phyloP scores from a whole-genome alignment of 2,888 invertebrate genomes.

The Alloscopus bannaensis region DNA sequence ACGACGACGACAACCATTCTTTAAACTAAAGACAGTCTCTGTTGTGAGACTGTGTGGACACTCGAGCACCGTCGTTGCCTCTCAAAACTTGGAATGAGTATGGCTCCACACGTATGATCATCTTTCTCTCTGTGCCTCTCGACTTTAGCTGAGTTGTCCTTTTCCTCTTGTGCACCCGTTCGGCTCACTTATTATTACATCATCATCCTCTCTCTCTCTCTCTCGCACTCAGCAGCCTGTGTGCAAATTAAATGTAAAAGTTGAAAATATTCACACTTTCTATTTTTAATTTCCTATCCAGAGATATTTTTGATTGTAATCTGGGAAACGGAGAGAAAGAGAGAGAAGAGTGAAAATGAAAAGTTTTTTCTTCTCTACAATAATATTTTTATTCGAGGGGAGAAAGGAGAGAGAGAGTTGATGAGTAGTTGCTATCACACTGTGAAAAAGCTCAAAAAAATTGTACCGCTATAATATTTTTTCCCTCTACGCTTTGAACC shows the following conservation, averaged over 20 bases:
- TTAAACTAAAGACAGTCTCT: too few relatives aligned
- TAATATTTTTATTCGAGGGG: conserved; percentile 20
- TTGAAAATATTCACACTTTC: conserved; percentile 61
- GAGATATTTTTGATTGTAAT: conserved; percentile 63
- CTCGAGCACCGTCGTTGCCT: too few relatives aligned
- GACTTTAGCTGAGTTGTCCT: conserved; percentile 1
- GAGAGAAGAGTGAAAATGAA: too few relatives aligned
- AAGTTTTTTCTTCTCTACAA: conserved; percentile 39
- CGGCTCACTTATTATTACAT: conserved; percentile 41
- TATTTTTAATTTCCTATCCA: conserved; percentile 64
- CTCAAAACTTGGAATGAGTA: too few relatives aligned
- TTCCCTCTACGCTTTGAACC: too few relatives aligned
- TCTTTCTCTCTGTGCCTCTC: too few relatives aligned
- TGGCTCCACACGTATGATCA: conserved; percentile 12
- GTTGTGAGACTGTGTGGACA: too few relatives aligned
- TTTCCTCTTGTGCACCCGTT: too few relatives aligned
- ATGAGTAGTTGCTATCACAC: conserved; percentile 20
- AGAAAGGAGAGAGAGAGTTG: conserved; percentile 33
- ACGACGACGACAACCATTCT: conserved; percentile 24
- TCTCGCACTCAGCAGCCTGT: conserved; percentile 21
- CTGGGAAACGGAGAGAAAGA: conserved; percentile 44
- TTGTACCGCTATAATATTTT: too few relatives aligned
- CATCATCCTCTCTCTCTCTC: conserved; percentile 36
- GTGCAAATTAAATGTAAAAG: conserved; percentile 64
- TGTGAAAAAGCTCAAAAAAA: too few relatives aligned